Percentiles rank a stretch among this genome's conserved stretches.
Evolutionary conservation across 2,797 vertebrate genomes (phyloP).

Genomic region (Halcyon chelicuti): DNA sequence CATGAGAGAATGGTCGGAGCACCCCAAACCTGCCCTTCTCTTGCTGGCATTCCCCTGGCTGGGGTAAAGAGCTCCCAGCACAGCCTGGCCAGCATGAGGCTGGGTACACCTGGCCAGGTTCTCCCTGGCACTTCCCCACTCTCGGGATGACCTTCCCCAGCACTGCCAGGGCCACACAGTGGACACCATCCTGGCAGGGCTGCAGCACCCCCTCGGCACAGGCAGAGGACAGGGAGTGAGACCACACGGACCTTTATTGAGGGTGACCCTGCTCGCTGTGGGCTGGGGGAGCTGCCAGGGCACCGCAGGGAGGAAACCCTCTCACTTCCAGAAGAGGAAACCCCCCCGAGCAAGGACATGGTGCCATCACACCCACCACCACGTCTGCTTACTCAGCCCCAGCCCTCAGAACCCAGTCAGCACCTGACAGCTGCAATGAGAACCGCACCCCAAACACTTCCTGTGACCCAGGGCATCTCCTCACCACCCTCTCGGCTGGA

Average conservation of each 20-base stretch:
- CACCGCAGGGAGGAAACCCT: no score
- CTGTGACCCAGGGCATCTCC: background rate
- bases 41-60: background rate
- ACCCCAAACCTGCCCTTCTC: background rate
- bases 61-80: background rate
- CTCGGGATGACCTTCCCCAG: background rate
- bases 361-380: background rate
- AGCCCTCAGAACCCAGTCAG: background rate
- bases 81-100: accelerated
- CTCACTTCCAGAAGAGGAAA: background rate
- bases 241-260: background rate
- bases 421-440: background rate
- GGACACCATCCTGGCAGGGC: background rate
- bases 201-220: accelerated
- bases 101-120: background rate
- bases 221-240: background rate
- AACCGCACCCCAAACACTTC: accelerated
- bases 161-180: background rate
- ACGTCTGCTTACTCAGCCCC: background rate
- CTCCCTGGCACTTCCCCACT: background rate
- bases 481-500: background rate
- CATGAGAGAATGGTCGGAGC: accelerated
- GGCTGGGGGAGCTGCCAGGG: background rate
- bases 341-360: accelerated
- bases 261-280: accelerated